A percentile compares a stretch with the other conserved stretches of the same genome.
Evolutionary conservation across 2,888 invertebrate species (phyloP).

Genomic region (Lepidochrysops patricia): DNA sequence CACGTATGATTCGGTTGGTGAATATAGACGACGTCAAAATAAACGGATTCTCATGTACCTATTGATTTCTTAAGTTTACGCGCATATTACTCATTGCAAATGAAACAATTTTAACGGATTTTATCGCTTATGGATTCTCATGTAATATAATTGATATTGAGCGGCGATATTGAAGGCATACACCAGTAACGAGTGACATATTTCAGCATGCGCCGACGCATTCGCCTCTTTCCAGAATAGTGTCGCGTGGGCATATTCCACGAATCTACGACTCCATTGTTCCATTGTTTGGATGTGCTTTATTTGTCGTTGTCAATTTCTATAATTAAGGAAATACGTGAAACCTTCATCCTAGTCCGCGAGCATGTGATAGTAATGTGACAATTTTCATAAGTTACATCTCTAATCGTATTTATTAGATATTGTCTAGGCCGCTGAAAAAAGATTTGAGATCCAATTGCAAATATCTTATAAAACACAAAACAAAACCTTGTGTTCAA

Average conservation of each 20-base stretch:
- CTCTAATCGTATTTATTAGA: not conserved
- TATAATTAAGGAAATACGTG: slow-evolving; percentile 7
- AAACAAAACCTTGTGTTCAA: too few species aligned
- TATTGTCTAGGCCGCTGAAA: too few species aligned
- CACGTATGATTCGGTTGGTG: too few species aligned
- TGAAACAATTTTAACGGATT: too few species aligned
- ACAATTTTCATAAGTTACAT: not conserved
- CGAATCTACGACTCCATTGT: slow-evolving; percentile 22
- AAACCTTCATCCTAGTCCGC: not conserved
- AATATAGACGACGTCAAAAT: too few species aligned
- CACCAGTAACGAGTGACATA: slow-evolving; percentile 18
- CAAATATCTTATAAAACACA: too few species aligned
- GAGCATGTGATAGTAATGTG: not conserved
- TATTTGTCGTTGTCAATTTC: slow-evolving; percentile 6
- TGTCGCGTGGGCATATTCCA: slow-evolving; percentile 45
- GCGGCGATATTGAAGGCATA: slow-evolving; percentile 15
- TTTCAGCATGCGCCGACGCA: slow-evolving; percentile 39
- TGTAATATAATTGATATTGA: slow-evolving; percentile 14
- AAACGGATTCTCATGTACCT: too few species aligned
- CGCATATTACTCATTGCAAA: too few species aligned
- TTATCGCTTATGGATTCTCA: not conserved
- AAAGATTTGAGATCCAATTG: too few species aligned
- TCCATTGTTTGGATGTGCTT: slow-evolving; percentile 19
- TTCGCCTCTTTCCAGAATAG: slow-evolving; percentile 40
- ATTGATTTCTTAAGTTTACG: too few species aligned